Evolutionary conservation across 2,113 vertebrate species (phyloP), one percentile per base, ranked within the genome.

Genomic region (Larimichthys polyactis): DNA sequence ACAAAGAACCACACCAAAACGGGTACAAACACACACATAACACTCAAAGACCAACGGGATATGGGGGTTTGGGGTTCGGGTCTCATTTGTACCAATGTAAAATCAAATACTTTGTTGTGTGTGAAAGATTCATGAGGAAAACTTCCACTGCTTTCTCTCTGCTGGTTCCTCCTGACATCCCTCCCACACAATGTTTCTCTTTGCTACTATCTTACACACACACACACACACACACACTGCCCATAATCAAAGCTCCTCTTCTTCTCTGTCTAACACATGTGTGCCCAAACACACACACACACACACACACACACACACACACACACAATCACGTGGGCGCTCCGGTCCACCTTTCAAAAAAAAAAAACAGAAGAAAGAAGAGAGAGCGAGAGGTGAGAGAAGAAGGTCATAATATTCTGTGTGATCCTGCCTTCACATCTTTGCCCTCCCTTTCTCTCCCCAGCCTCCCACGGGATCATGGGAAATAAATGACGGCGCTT

Each of bases 401-500:
- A 87, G 79, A 69, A 81, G 82, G 78, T 87, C 77, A 90, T 71
- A 80, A 90, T 91, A 89, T 83, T 91, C 88, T 60, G 66, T 87
- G 89, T 91, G 88, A 92, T 90, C 83, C 86, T 51, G 71, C 66
- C 75, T 78, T 85, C 83, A 65, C 69, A 70, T 79, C 81, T 79
- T 78, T 82, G 74, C 86, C 75, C 82, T 77, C 57, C 66, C 75
- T 79, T 36, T 64, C 2, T 27, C 27, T 77, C 69, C 44, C 52
- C 62, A 51, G 72, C 75, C 78, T 87, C 90, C 86, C 81, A 77
- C 55, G 62, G 91, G 91, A 92, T 87, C 87, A 67, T 82, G 82
- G 89, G 82, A 91, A 93, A 94, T 89, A 92, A 94, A 93, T 86
- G 91, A 89, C 65, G 29, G 75, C 49, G 73, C 75, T 63, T 40